These are phyloP conservation scores for Oxyura jamaicensis DNA, from an alignment of 2,113 vertebrate species.

Conservation along the genomic window DNA sequence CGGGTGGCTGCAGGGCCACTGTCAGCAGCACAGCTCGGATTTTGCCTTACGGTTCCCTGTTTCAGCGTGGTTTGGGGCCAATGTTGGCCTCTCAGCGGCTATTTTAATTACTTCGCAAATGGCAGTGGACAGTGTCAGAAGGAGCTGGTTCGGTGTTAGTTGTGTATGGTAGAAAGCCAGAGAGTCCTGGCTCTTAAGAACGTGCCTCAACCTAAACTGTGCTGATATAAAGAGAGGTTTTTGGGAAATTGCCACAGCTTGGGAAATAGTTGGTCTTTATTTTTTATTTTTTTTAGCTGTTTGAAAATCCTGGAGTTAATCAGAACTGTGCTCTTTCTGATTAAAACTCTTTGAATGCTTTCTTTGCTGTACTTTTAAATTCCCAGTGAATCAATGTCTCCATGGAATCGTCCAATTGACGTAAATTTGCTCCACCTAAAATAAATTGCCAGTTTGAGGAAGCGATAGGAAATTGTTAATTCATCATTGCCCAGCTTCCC, in stretches of 20 bases:
- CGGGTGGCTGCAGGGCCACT: no score
- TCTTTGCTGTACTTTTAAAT: conserved; percentile 9
- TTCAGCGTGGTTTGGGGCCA: not conserved
- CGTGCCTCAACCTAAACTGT: not conserved
- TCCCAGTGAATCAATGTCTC: conserved; percentile 31
- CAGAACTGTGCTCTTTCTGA: not conserved
- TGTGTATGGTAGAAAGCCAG: not conserved
- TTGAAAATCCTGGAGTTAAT: not conserved
- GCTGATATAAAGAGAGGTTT: not conserved
- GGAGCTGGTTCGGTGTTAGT: not conserved
- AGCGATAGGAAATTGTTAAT: conserved; percentile 57
- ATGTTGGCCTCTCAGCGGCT: not conserved
- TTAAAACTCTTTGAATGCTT: conserved; percentile 19
- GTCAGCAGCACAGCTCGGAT: not conserved
- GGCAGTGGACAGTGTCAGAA: not conserved
- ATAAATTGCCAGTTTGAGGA: conserved; percentile 42
- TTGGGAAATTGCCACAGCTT: not conserved
- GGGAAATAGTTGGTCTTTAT: not conserved
- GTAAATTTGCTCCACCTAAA: conserved; percentile 57
- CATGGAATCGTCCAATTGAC: conserved; percentile 42
- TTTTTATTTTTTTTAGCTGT: not conserved
- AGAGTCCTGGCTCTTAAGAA: not conserved
- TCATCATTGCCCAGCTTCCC: conserved; percentile 45
- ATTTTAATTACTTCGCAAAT: not conserved
- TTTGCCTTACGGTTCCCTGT: not conserved